phyloP scores from a whole-genome alignment of 2,113 vertebrate genomes.

The Poecilia latipinna region DNA sequence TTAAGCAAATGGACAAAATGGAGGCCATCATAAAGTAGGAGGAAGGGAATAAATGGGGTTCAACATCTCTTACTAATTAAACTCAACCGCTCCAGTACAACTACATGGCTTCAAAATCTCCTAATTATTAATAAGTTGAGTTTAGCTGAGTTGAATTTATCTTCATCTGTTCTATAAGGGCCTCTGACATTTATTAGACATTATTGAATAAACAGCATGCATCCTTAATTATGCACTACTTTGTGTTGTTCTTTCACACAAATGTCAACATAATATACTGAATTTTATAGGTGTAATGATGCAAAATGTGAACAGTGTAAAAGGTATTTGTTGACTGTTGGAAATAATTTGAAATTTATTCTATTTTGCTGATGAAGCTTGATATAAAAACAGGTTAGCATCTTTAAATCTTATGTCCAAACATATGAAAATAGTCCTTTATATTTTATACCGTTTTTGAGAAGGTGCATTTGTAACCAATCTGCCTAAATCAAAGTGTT shows the following conservation, averaged over 20 bases:
- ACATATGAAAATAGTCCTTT: neutral
- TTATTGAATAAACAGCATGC: neutral
- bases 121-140: neutral
- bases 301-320: neutral
- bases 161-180: neutral
- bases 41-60: neutral
- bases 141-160: neutral
- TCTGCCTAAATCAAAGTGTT: neutral
- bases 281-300: neutral
- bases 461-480: neutral
- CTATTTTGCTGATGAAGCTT: neutral
- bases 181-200: no score
- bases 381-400: neutral
- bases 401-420: no score
- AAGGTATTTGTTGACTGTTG: neutral
- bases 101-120: neutral
- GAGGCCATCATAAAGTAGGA: neutral
- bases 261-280: neutral
- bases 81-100: neutral
- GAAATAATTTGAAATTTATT: neutral
- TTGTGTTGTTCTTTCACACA: neutral
- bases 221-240: neutral
- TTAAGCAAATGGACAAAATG: neutral
- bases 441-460: neutral
- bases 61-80: neutral